phyloP scores from a whole-genome alignment of 2,888 invertebrate genomes.

The Boloria selene region DNA sequence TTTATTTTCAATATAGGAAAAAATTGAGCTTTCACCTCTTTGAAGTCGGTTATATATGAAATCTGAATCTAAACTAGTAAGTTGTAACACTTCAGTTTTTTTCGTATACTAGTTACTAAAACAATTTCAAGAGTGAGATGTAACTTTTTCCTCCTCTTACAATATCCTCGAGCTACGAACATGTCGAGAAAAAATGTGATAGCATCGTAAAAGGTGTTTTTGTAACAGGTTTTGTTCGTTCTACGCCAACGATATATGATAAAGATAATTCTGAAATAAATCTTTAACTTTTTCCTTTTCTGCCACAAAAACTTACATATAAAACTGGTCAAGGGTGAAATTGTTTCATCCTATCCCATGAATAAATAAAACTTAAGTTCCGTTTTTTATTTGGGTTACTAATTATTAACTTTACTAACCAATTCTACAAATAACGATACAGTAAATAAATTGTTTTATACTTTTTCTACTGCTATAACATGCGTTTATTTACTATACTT shows the following conservation, averaged over 20 bases:
- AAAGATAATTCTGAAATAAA: conserved; percentile 11
- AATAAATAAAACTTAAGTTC: neutral
- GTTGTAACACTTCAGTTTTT: neutral
- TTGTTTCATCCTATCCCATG: neutral
- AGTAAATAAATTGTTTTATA: no score
- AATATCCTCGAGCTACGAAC: neutral
- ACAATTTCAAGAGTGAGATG: neutral
- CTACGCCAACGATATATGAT: conserved; percentile 5
- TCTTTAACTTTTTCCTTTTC: neutral
- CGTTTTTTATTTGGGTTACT: no score
- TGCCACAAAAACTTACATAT: neutral
- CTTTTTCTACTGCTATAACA: no score
- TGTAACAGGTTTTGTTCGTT: conserved; percentile 19
- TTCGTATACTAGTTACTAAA: neutral
- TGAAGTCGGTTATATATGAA: neutral
- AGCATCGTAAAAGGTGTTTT: conserved; percentile 14
- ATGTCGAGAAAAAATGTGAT: conserved; percentile 11
- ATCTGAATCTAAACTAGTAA: neutral
- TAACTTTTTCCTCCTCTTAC: conserved; percentile 2
- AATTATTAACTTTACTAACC: no score
- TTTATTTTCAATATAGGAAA: no score
- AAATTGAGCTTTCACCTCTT: no score
- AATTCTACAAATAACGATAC: no score
- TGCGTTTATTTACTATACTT: no score
- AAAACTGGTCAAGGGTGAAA: neutral